phyloP scores from a whole-genome alignment of 2,888 invertebrate genomes.

The Ceramica pisi region DNA sequence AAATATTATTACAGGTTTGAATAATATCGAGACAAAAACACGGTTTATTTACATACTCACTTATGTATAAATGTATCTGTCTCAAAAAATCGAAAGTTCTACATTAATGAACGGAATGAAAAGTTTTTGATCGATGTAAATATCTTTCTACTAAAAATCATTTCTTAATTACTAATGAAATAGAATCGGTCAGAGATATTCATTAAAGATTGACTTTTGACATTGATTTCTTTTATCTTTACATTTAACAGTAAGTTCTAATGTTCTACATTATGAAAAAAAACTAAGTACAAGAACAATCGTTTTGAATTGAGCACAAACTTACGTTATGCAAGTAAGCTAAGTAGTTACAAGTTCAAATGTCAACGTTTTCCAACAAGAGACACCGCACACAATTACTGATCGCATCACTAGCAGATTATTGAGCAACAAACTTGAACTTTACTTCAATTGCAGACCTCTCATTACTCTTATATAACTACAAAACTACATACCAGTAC shows the following conservation, averaged over 20 bases:
- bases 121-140: neutral
- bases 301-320: conserved; percentile 2
- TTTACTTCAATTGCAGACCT: conserved; percentile 35
- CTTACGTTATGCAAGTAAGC: conserved; percentile 2
- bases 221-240: neutral
- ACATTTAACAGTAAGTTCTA: neutral
- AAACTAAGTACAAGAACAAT: neutral
- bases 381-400: conserved; percentile 22
- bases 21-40: conserved; percentile 10
- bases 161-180: neutral
- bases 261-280: neutral
- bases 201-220: neutral
- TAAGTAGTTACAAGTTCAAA: conserved; percentile 47
- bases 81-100: conserved; percentile 38
- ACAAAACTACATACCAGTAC: conserved; percentile 79
- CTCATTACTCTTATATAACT: conserved; percentile 54
- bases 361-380: conserved; percentile 28
- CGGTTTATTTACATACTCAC: conserved; percentile 37
- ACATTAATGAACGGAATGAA: neutral
- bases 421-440: conserved; percentile 63
- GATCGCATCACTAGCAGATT: conserved; percentile 18
- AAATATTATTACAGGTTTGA: conserved; percentile 25
- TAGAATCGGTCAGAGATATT: neutral
- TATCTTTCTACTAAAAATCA: neutral
- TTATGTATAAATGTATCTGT: neutral